Evolutionary conservation across 2,797 vertebrate species (phyloP).

Genomic region (Esox masquinongy): DNA sequence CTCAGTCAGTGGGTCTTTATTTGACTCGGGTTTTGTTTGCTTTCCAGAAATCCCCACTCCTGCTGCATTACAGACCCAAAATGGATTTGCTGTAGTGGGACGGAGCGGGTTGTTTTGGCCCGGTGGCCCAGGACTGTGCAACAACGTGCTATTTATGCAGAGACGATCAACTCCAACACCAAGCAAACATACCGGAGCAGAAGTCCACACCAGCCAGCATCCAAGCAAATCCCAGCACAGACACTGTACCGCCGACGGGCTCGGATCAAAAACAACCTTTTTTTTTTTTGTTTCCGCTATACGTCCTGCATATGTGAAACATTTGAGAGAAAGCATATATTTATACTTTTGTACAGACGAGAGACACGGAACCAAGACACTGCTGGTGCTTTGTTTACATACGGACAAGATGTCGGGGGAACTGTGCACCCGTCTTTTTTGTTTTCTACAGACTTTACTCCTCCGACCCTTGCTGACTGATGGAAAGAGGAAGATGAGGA

Average conservation of each 20-base stretch:
- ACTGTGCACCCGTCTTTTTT: conserved; percentile 47
- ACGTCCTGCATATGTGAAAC: conserved; percentile 80
- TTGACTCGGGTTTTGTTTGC: conserved; percentile 34
- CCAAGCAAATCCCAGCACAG: conserved; percentile 74
- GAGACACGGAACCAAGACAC: conserved; percentile 82
- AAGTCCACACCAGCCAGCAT: conserved; percentile 72
- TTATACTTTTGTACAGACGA: conserved; percentile 95
- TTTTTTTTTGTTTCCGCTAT: conserved; percentile 58
- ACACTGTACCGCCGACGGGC: conserved; percentile 71
- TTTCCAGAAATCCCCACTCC: conserved; percentile 95
- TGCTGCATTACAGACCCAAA: conserved; percentile 99
- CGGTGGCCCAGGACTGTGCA: conserved; percentile 70
- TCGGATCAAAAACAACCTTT: conserved; percentile 66
- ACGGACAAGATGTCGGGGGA: conserved; percentile 71
- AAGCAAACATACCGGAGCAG: conserved; percentile 62
- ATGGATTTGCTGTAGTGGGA: conserved; percentile 98
- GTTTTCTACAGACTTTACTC: conserved; percentile 42
- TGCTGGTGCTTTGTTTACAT: conserved; percentile 93
- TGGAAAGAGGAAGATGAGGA: conserved; percentile 34
- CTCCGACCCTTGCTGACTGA: conserved; percentile 56
- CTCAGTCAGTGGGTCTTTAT: conserved; percentile 17
- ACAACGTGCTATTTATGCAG: conserved; percentile 81
- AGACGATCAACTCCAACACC: conserved; percentile 82
- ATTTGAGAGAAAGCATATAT: conserved; percentile 86
- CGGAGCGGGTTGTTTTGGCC: conserved; percentile 72